Base-by-base conservation (phyloP, 2,113 vertebrate genomes). In the Bombycilla garrulus region DNA sequence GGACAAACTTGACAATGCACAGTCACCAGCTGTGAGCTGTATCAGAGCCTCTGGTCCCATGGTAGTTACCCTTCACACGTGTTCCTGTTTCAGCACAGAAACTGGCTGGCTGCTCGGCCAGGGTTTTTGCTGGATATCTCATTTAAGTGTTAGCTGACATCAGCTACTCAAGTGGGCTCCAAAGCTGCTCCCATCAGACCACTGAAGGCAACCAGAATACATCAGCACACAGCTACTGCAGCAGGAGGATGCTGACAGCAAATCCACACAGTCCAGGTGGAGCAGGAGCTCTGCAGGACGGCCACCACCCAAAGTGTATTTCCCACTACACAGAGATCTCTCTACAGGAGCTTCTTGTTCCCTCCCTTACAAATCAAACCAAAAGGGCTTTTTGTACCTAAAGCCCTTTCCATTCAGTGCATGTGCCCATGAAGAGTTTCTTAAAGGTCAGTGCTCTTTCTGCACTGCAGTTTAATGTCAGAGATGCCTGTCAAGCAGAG, bases 251-350 rank as follows among this genome's bases (percentile, higher is more conserved):
- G 83, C 84, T 47, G 54, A 18, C 0, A 5, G 67, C 44, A 10
- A 1, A 8, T 7, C n/a, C 13, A 24, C 79, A 28, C 31, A 62
- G 57, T 58, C 22, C 0, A 0, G 28, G 35, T 2, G 24, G 20
- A 67, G 57, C 69, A 50, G 64, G 36, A 83, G 74, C 33, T 51
- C 8, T 4, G 9, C 0, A 12, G 79, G 12, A 79, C 12, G 64
- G 8, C n/a, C 1, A 18, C 9, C 5, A n/a, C 58, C 14, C 62
- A 44, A 57, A 2, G 1, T 0, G 1, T 1, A 11, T 38, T 36
- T 65, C 45, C 60, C 19, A 18, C 17, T 33, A 3, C 3, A 26
- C 29, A 25, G 16, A 36, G 21, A 5, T 6, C 26, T 67, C 61
- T 38, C 69, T 6, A 0, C 0, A 44, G 21, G 11, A 72, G 18